Evolutionary conservation across 2,888 invertebrate species (phyloP), one percentile per base, ranked within the genome.

Genomic region (Drosophila kokeensis): DNA sequence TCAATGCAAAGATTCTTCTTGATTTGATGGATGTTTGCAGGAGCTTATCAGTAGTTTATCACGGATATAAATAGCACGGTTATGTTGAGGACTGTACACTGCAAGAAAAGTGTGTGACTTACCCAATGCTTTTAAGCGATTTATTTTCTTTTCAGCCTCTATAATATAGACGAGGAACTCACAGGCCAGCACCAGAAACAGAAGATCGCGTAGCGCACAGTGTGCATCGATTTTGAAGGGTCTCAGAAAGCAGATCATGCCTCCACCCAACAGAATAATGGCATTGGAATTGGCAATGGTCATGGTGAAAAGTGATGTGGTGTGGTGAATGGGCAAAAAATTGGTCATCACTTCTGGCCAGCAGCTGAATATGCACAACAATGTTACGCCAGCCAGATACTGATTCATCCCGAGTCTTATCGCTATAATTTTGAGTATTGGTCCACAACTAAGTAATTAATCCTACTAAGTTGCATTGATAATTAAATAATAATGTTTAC

Each of bases 311-410:
- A 87, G 32, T 1, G 83, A 67, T 0, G 88, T 87, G 60, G 0
- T 45, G 0, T 45, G 32, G 29, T 72, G 68, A 7, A 84, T 65
- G 13, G 88, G 86, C 81, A 82, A 71, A 0, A 77, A 8, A 7
- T 76, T 80, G n/a, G 72, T 70, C 4, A 85, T 32, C 0, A 85
- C 21, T 4, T 87, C 88, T 0, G 83, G 69, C 21, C 68, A 21
- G 0, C 69, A 38, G 38, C 74, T 82, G 4, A 77, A 76, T 1
- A 85, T 49, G 13, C 69, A 64, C 36, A 85, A n/a, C 0, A 83
- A 18, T 1, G 86, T 77, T 0, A 69, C 62, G 0, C 88, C 83
- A 1, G 88, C 70, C 32, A 83, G 10, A 29, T 87, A 80, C 38
- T 83, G 77, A 29, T 77, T 87, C 80, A 87, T 74, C 0, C 64